Conservation (phyloP, 1,140 invertebrate species). For the Cataglyphis hispanica region DNA sequence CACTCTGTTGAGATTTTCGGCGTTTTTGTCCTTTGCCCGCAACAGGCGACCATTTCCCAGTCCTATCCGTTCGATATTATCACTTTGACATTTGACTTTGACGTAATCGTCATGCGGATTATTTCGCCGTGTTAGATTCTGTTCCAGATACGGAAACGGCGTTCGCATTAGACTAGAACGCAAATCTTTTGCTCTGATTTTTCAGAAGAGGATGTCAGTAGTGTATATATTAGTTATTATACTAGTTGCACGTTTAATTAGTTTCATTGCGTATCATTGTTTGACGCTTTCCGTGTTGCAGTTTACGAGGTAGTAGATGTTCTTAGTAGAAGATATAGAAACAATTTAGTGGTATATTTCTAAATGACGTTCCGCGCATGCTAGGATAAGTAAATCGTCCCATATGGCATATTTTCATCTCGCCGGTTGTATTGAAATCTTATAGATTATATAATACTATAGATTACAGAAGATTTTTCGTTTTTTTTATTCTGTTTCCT, state of each 20-base stretch:
- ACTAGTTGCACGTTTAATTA: slow-evolving; percentile 21
- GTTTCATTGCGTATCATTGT: not conserved
- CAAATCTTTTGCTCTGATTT: not conserved
- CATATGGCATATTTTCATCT: too few species aligned
- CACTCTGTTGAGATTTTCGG: not conserved
- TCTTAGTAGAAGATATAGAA: not conserved
- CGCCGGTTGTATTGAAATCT: not conserved
- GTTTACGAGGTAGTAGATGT: not conserved
- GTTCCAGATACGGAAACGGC: not conserved
- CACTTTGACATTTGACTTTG: not conserved
- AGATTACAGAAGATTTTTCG: not conserved
- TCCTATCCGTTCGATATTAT: not conserved
- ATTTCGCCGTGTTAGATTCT: too few species aligned
- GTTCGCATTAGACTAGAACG: not conserved
- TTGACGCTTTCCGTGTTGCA: not conserved
- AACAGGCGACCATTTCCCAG: not conserved
- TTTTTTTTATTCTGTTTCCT: not conserved
- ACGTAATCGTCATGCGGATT: slow-evolving; percentile 20
- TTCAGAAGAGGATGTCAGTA: not conserved
- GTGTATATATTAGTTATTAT: too few species aligned
- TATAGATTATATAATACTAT: too few species aligned
- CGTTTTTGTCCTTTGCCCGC: not conserved
- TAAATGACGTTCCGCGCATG: slow-evolving; percentile 22
- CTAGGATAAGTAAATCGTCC: not conserved
- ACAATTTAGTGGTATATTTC: not conserved